Evolutionary conservation across 2,113 vertebrate species (phyloP).

Genomic region (Gopherus flavomarginatus): DNA sequence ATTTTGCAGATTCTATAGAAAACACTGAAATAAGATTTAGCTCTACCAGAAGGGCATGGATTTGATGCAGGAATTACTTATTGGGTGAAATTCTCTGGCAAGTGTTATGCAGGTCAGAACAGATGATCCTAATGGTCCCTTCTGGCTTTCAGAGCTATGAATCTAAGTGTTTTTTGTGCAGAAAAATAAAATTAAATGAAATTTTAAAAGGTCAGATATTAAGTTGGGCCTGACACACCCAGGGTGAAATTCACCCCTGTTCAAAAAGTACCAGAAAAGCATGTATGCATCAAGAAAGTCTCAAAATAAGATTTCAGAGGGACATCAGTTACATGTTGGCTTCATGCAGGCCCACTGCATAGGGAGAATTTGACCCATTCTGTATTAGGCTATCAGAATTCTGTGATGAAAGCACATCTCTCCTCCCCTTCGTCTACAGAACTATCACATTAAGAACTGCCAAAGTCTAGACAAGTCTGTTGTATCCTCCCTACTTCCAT

Average conservation of each 20-base stretch:
- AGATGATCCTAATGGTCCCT: background rate
- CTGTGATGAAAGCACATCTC: background rate
- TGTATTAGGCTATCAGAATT: background rate
- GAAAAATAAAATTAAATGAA: background rate
- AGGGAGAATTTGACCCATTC: background rate
- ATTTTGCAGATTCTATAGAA: background rate
- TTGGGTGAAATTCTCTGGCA: background rate
- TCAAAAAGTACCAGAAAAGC: background rate
- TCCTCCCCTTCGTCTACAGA: background rate
- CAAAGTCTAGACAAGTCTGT: background rate
- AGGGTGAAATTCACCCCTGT: background rate
- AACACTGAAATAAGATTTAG: background rate
- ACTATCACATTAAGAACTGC: background rate
- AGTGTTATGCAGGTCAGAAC: background rate
- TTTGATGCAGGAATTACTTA: background rate
- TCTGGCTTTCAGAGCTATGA: slow-evolving; percentile 11
- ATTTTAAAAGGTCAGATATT: slow-evolving; percentile 5
- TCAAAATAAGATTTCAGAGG: background rate
- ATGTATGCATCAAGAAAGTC: background rate
- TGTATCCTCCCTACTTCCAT: background rate
- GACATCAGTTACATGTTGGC: background rate
- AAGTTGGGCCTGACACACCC: background rate
- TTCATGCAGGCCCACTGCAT: background rate
- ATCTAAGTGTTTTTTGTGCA: slow-evolving; percentile 30
- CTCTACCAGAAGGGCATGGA: slow-evolving; percentile 16